Percentiles rank a stretch among this genome's conserved stretches.
phyloP scores from a whole-genome alignment of 2,797 vertebrate species.

The Amphiprion clarkii region DNA sequence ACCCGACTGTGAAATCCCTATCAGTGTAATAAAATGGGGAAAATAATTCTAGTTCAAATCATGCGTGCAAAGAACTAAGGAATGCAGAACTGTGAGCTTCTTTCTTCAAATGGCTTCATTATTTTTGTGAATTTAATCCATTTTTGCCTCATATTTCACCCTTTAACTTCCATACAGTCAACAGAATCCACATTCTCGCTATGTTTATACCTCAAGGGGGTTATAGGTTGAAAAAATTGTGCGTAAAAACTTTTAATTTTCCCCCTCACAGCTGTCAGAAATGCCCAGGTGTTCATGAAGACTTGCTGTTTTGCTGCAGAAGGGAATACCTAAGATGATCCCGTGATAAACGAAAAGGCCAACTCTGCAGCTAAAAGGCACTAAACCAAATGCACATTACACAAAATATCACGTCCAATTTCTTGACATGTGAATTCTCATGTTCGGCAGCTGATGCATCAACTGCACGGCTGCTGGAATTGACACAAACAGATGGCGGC shows the following conservation, averaged over 20 bases:
- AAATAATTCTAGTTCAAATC: slow-evolving; percentile 7
- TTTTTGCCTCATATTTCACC: not conserved
- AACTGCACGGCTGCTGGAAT: slow-evolving; percentile 42
- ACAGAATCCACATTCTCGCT: not conserved
- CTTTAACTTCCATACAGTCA: not conserved
- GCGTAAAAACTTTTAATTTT: not conserved
- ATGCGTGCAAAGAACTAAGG: not conserved
- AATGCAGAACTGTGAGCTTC: not conserved
- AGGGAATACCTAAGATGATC: slow-evolving; percentile 5
- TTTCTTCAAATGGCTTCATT: not conserved
- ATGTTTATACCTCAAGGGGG: not conserved
- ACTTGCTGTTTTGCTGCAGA: not conserved
- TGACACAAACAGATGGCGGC: slow-evolving; percentile 73
- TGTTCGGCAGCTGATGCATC: slow-evolving; percentile 38
- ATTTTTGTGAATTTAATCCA: not conserved
- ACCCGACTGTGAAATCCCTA: slow-evolving; percentile 42
- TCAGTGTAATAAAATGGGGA: slow-evolving; percentile 30
- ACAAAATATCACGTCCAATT: slow-evolving; percentile 50
- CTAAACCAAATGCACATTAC: slow-evolving; percentile 31
- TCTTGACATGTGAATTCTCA: not conserved
- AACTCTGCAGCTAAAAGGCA: slow-evolving; percentile 32
- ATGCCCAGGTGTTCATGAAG: not conserved
- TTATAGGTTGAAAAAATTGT: not conserved
- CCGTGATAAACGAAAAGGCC: not conserved
- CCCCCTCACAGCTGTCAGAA: not conserved